Conservation (phyloP, 2,797 vertebrate genomes). For the Lithobates pipiens region DNA sequence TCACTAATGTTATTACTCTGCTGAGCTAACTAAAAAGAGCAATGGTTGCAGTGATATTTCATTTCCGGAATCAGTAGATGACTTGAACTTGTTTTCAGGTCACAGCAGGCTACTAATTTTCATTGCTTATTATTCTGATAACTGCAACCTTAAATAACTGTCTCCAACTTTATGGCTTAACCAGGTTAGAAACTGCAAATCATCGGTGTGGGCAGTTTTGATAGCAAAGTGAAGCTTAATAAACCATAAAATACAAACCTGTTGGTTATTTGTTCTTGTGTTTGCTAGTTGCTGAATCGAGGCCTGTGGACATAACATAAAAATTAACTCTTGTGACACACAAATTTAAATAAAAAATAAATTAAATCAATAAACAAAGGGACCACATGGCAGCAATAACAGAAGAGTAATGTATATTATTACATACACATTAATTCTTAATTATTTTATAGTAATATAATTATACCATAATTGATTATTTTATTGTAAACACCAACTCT, state of each 20-base stretch:
- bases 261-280: background rate
- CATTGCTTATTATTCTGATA: background rate
- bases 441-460: no score
- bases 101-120: background rate
- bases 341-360: no score
- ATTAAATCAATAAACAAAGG: no score
- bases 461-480: no score
- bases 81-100: background rate
- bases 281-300: background rate
- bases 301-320: slow-evolving; percentile 43
- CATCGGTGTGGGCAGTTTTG: background rate
- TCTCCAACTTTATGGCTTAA: background rate
- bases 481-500: no score
- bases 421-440: no score
- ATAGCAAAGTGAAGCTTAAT: background rate
- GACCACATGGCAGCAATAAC: no score
- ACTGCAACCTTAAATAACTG: background rate
- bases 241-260: slow-evolving; percentile 20
- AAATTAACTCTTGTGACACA: background rate
- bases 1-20: background rate
- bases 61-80: background rate
- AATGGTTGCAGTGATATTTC: background rate
- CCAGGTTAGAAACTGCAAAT: background rate
- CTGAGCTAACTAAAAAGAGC: background rate
- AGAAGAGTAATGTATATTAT: no score